Evolutionary conservation across 2,113 vertebrate genomes (phyloP).

Genomic region (Sinocyclocheilus anophthalmus): DNA sequence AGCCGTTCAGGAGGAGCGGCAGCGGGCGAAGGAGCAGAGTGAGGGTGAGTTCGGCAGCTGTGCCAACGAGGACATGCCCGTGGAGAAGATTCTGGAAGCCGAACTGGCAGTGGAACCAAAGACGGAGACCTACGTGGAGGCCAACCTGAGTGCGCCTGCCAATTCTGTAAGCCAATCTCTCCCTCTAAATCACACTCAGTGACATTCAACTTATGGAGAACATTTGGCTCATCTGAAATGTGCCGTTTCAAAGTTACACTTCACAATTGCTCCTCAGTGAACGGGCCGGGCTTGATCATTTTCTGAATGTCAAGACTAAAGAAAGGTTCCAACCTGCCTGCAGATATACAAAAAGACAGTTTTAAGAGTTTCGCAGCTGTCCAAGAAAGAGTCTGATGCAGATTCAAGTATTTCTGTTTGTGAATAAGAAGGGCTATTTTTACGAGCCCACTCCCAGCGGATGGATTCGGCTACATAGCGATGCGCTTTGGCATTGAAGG

Average conservation of each 20-base stretch:
- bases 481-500: conserved; percentile 28
- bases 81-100: conserved; percentile 97
- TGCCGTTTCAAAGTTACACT: background rate
- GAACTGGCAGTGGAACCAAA: conserved; percentile 97
- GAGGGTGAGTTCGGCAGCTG: conserved; percentile 90
- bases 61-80: conserved; percentile 96
- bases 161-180: conserved; percentile 85
- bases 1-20: conserved; percentile 98
- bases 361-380: background rate
- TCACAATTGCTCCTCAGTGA: conserved; percentile 22
- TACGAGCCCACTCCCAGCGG: conserved; percentile 32
- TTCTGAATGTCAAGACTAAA: conserved; percentile 12
- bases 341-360: background rate
- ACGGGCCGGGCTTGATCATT: background rate
- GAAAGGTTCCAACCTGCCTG: conserved; percentile 15
- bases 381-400: background rate
- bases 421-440: conserved; percentile 31
- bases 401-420: conserved; percentile 6
- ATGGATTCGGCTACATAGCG: conserved; percentile 31
- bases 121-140: conserved; percentile 95
- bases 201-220: conserved; percentile 33
- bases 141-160: conserved; percentile 84
- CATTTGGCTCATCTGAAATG: conserved; percentile 23
- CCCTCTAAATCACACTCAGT: conserved; percentile 8
- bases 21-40: conserved; percentile 89